Conservation (phyloP, 2,888 invertebrate species). For the Xestobium rufovillosum region DNA sequence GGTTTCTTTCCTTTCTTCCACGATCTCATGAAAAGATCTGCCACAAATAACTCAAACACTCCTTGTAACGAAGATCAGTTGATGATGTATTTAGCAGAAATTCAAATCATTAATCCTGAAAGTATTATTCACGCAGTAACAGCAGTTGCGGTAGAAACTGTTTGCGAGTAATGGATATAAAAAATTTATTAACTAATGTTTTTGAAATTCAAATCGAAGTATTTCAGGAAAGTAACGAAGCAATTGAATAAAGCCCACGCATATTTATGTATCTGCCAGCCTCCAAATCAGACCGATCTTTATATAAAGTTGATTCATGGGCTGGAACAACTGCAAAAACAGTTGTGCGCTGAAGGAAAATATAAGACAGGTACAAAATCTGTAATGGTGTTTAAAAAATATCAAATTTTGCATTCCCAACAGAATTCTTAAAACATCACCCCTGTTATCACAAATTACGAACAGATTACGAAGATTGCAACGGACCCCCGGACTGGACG, state of each 20-base stretch:
- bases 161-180: slow-evolving; percentile 36
- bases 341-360: slow-evolving; percentile 38
- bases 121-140: slow-evolving; percentile 45
- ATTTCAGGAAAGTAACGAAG: slow-evolving; percentile 33
- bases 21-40: too few relatives aligned
- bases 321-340: slow-evolving; percentile 39
- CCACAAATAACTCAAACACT: too few relatives aligned
- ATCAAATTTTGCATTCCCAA: too few relatives aligned
- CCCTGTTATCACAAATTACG: slow-evolving; percentile 43
- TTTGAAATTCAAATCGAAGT: slow-evolving; percentile 1
- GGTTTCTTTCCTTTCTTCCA: too few relatives aligned
- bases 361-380: slow-evolving; percentile 23
- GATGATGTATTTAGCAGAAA: slow-evolving; percentile 45
- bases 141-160: slow-evolving; percentile 35
- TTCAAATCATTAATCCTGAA: slow-evolving; percentile 49
- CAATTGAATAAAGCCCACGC: slow-evolving; percentile 39
- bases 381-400: too few relatives aligned
- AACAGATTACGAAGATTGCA: slow-evolving; percentile 47
- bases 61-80: slow-evolving; percentile 41
- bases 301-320: slow-evolving; percentile 45
- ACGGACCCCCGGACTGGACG: slow-evolving; percentile 50
- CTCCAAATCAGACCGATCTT: slow-evolving; percentile 40
- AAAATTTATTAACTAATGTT: background rate
- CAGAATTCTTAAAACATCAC: too few relatives aligned
- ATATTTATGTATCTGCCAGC: slow-evolving; percentile 40